Base-by-base conservation (phyloP, 2,888 invertebrate genomes). In the Leptinotarsa peninsularis region DNA sequence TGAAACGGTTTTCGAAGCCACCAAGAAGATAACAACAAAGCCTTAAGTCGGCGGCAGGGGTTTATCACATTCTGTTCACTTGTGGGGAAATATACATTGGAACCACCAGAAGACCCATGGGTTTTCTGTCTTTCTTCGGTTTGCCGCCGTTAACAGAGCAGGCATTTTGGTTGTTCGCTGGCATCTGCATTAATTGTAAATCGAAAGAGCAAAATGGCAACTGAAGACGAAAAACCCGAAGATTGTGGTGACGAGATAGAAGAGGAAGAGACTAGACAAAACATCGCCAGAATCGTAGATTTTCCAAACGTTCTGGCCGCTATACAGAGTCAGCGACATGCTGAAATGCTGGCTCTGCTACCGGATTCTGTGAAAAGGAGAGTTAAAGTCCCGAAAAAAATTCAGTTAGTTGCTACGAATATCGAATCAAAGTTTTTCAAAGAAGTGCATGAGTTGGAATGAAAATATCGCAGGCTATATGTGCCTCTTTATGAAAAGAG, bases 391-490 rank as follows among this genome's bases (percentile, higher is more conserved):
- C 89, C 98, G 73, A 96, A 98, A 86, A 94, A 95, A 80, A 88
- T 98, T 2, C 98, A 98, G 88, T 90, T 95, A 83, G 93, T 95
- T 83, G 93, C 94, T 68, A 94, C 95, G 7, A 93, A 96, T 84
- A 91, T 98, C 74, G 98, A 98, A 23, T 23, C 23, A 23, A 23
- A 27, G 27, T 27, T 27, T 27, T 27, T 27, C 5, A 5, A 27
- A 27, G 97, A 98, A 85, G 95, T 99, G 60, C 98, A 98, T 86
- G 93, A 93, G 27, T 91, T 99, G 71, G 99, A 99, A 89, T 94
- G 95, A 90, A 95, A 95, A 88, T 98, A 96, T 88, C 94, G 95
- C 85, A 91, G 93, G 81, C 89, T 94, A 81, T 97, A 95, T 88
- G 91, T 92, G 74, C 93, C 94, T 3, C 88, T 95, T 63, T 27